Conservation (phyloP, 64 coral and sea anemone species). For the Porites australiensis region DNA sequence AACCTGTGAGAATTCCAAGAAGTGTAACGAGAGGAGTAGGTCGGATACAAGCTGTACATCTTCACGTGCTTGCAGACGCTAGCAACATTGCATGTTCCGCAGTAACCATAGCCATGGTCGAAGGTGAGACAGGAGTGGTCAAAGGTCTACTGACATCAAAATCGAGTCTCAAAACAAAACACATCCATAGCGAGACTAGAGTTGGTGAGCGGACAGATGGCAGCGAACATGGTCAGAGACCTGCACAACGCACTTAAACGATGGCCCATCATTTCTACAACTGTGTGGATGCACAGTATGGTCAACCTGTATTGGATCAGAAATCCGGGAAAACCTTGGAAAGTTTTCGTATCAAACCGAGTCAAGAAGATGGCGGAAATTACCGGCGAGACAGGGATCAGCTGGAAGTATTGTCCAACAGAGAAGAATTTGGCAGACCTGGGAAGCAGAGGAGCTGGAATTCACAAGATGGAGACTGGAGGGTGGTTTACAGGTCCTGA, state of each 20-base stretch:
- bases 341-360: conserved; percentile 63
- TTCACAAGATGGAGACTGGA: conserved; percentile 55
- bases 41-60: not conserved
- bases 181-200: conserved; percentile 45
- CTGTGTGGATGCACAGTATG: conserved; percentile 78
- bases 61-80: conserved; percentile 47
- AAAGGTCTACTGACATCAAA: conserved; percentile 49
- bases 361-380: conserved; percentile 76
- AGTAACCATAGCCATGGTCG: conserved; percentile 14
- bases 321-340: conserved; percentile 56
- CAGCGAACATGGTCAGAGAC: conserved; percentile 62
- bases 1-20: conserved; percentile 14
- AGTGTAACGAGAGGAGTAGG: conserved; percentile 14
- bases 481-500: conserved; percentile 58
- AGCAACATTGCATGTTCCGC: conserved; percentile 46
- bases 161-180: conserved; percentile 59
- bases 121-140: conserved; percentile 4
- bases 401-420: conserved; percentile 64
- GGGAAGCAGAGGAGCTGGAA: conserved; percentile 48
- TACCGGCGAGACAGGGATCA: conserved; percentile 41
- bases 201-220: conserved; percentile 48
- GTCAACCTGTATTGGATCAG: conserved; percentile 68
- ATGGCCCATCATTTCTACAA: conserved; percentile 42
- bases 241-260: conserved; percentile 22
- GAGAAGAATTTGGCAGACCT: conserved; percentile 67